phyloP scores from a whole-genome alignment of 2,113 vertebrate genomes.

The Dromaius novaehollandiae region DNA sequence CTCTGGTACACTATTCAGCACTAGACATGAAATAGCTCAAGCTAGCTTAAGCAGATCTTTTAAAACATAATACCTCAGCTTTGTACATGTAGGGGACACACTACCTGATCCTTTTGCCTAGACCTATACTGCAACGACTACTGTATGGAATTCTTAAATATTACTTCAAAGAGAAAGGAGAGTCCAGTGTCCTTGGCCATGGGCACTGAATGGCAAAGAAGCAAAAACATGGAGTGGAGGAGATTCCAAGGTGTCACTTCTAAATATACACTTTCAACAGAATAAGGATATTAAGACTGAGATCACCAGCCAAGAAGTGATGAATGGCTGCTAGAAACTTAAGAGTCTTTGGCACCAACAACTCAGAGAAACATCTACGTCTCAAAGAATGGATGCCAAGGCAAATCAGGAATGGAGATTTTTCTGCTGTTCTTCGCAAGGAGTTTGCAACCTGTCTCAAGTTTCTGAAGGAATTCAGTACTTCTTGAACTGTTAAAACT shows the following conservation, averaged over 20 bases:
- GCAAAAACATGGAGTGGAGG: neutral
- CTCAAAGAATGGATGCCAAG: constrained; percentile 20
- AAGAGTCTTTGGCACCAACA: neutral
- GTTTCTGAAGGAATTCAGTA: neutral
- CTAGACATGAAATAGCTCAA: neutral
- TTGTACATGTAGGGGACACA: neutral
- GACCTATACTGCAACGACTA: neutral
- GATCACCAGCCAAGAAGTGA: constrained; percentile 3
- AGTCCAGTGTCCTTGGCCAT: neutral
- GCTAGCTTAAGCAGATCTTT: neutral
- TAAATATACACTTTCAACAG: neutral
- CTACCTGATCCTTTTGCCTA: neutral
- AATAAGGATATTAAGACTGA: neutral
- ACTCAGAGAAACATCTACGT: neutral
- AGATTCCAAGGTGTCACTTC: neutral
- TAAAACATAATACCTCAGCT: neutral
- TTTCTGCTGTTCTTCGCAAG: neutral
- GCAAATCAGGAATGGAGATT: neutral
- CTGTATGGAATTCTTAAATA: neutral
- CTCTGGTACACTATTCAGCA: neutral
- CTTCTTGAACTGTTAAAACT: neutral
- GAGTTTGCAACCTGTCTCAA: neutral
- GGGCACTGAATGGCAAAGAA: neutral
- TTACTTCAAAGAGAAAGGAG: neutral
- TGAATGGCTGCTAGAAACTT: constrained; percentile 33